These are phyloP conservation scores for Medauroidea extradentata DNA, from an alignment of 1,140 invertebrate genomes.

Conservation along the genomic window DNA sequence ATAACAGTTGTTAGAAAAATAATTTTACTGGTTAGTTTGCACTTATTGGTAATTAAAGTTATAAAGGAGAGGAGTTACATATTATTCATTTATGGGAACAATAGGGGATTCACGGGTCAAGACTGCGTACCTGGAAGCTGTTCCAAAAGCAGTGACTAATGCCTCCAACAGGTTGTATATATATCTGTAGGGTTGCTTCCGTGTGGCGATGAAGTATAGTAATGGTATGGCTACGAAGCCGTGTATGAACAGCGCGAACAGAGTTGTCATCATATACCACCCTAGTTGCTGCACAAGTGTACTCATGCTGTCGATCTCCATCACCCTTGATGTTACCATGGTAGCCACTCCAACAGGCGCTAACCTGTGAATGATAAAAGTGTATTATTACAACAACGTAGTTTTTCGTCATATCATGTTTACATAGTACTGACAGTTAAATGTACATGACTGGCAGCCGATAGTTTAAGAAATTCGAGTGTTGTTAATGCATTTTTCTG, in stretches of 20 bases:
- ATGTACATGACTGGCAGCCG: too few relatives aligned
- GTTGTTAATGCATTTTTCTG: too few relatives aligned
- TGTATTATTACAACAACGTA: too few relatives aligned
- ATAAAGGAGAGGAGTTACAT: too few relatives aligned
- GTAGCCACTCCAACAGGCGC: conserved; percentile 81
- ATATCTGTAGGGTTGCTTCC: conserved; percentile 48
- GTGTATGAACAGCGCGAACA: conserved; percentile 56
- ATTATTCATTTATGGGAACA: too few relatives aligned
- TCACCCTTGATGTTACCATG: conserved; percentile 71
- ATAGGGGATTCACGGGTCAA: too few relatives aligned
- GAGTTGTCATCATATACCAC: conserved; percentile 56
- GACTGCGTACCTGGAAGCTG: conserved; percentile 47
- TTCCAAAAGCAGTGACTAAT: conserved; percentile 52
- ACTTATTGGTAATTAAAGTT: too few relatives aligned
- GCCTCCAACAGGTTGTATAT: conserved; percentile 52
- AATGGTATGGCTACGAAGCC: conserved; percentile 53
- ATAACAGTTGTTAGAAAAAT: too few relatives aligned
- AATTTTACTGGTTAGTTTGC: too few relatives aligned
- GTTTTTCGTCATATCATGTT: too few relatives aligned
- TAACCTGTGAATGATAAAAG: conserved; percentile 41
- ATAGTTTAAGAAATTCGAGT: too few relatives aligned
- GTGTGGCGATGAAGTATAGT: conserved; percentile 45
- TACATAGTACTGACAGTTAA: too few relatives aligned
- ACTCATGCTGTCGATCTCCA: conserved; percentile 71
- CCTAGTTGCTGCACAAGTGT: conserved; percentile 61